phyloP scores from a whole-genome alignment of 1,140 invertebrate genomes.

The Hermatobates lingyangjiaoensis region DNA sequence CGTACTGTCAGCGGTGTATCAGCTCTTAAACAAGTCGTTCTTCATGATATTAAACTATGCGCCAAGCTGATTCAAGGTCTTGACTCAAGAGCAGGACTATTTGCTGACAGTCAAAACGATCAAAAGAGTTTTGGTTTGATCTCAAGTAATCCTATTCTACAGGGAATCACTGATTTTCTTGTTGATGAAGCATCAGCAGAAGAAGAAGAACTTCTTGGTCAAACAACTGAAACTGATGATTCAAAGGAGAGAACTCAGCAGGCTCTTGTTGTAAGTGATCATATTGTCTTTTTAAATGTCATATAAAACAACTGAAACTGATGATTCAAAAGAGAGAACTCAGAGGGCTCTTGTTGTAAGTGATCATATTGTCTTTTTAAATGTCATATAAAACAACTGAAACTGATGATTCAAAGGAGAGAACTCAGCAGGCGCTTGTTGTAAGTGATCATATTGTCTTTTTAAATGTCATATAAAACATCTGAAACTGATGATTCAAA shows the following conservation, averaged over 20 bases:
- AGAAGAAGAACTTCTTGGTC: slow-evolving; percentile 85
- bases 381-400: too few species aligned
- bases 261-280: background rate
- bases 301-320: too few species aligned
- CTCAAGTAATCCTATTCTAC: slow-evolving; percentile 85
- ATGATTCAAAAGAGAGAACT: too few species aligned
- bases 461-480: too few species aligned
- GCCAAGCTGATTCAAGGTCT: slow-evolving; percentile 64
- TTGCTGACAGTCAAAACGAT: background rate
- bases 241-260: slow-evolving; percentile 3
- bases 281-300: too few species aligned
- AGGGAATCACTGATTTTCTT: slow-evolving; percentile 84
- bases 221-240: slow-evolving; percentile 27
- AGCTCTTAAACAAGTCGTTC: slow-evolving; percentile 72
- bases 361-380: too few species aligned
- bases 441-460: slow-evolving; percentile 1
- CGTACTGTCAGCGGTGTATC: slow-evolving; percentile 84
- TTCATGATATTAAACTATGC: slow-evolving; percentile 80
- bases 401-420: slow-evolving; percentile 4
- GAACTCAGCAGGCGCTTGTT: background rate
- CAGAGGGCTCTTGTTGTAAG: background rate
- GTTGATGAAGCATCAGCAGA: slow-evolving; percentile 97
- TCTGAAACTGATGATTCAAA: too few species aligned
- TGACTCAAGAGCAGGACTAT: slow-evolving; percentile 6
- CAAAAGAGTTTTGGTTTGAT: slow-evolving; percentile 49